Evolutionary conservation across 2,888 invertebrate species (phyloP).

Genomic region (Polydrusus cervinus): DNA sequence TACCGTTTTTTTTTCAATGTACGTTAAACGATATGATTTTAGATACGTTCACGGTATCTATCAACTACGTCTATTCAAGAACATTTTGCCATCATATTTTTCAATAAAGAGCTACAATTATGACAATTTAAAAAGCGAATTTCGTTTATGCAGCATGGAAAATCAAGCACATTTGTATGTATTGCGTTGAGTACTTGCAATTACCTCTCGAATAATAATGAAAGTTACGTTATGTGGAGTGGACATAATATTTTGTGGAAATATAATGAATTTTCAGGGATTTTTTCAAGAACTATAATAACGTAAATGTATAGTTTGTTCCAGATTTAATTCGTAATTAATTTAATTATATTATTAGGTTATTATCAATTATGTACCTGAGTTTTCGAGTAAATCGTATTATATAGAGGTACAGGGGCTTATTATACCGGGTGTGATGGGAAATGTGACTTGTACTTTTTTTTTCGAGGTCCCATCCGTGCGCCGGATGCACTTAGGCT

Average conservation of each 20-base stretch:
- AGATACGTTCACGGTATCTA: too few species aligned
- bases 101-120: constrained; percentile 36
- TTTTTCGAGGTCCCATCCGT: too few species aligned
- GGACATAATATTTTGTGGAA: background rate
- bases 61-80: background rate
- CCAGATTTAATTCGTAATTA: background rate
- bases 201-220: constrained; percentile 61
- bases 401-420: too few species aligned
- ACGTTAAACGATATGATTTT: background rate
- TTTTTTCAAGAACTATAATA: too few species aligned
- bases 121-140: constrained; percentile 41
- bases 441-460: too few species aligned
- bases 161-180: constrained; percentile 66
- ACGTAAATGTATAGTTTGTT: background rate
- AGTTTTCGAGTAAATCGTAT: too few species aligned
- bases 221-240: constrained; percentile 18
- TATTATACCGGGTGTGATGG: too few species aligned
- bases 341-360: too few species aligned
- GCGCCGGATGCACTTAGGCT: too few species aligned
- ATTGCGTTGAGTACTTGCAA: constrained; percentile 63
- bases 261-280: background rate
- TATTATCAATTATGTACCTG: too few species aligned
- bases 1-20: background rate
- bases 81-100: constrained; percentile 29
- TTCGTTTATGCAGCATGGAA: constrained; percentile 31